Evolutionary conservation across 2,797 vertebrate species (phyloP).

Genomic region (Cryptoprocta ferox): DNA sequence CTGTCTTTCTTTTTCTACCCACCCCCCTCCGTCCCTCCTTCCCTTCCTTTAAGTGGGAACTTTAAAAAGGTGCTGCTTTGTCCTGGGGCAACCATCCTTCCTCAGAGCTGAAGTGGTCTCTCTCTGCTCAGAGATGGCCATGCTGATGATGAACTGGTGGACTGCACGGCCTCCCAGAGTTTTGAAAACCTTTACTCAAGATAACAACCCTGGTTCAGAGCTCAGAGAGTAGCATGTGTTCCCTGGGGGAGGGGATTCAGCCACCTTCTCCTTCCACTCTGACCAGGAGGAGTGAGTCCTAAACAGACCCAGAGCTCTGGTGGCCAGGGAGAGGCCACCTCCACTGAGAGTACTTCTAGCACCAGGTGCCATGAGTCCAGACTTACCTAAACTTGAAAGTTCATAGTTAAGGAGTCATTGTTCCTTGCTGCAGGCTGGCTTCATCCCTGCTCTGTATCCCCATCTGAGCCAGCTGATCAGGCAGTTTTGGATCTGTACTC

Average conservation of each 20-base stretch:
- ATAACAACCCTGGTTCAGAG: not conserved
- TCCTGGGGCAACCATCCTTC: not conserved
- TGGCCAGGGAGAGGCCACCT: not conserved
- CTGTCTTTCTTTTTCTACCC: too few species aligned
- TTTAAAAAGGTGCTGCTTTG: constrained; percentile 3
- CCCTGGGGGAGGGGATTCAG: not conserved
- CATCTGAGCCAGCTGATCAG: not conserved
- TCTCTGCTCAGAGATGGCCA: not conserved
- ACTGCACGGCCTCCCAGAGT: not conserved
- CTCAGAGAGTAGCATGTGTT: not conserved
- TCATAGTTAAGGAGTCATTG: not conserved
- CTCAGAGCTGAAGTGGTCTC: not conserved
- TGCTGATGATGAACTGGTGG: not conserved
- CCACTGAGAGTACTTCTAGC: not conserved
- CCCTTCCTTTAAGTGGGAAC: not conserved
- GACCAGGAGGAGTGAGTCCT: not conserved
- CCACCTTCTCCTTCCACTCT: not conserved
- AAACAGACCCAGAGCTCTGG: not conserved
- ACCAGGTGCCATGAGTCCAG: not conserved
- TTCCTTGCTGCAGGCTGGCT: not conserved
- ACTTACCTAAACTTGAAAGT: not conserved
- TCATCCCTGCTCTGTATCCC: not conserved
- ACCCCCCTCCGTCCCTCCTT: rapidly evolving
- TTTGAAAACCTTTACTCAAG: constrained; percentile 3
- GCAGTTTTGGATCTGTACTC: not conserved